These are phyloP conservation scores for Procavia capensis DNA, from an alignment of 2,113 vertebrate genomes.

Conservation along the genomic window DNA sequence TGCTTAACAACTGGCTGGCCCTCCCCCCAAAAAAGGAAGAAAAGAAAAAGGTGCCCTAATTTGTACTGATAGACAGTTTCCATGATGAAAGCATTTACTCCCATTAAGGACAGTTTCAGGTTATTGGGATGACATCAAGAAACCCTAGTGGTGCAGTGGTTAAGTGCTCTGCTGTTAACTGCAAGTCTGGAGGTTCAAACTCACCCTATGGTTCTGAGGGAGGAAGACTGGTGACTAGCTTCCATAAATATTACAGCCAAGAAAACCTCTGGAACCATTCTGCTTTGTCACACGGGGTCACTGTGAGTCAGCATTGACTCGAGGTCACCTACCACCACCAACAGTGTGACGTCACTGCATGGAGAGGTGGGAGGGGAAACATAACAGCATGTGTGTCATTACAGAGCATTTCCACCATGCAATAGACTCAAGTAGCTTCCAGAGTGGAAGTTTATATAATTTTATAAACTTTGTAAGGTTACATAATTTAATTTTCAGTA, in stretches of 20 bases:
- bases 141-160: not conserved
- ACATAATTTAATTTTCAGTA: not conserved
- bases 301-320: not conserved
- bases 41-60: not conserved
- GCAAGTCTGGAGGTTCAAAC: not conserved
- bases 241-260: not conserved
- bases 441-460: not conserved
- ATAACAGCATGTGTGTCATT: not conserved
- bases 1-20: not conserved
- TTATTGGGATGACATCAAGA: not conserved
- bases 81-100: not conserved
- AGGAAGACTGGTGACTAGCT: not conserved
- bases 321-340: not conserved
- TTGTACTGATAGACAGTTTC: too few species aligned
- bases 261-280: not conserved
- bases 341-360: not conserved
- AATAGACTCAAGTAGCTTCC: rapidly evolving
- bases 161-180: not conserved
- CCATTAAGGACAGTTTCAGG: not conserved
- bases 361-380: not conserved
- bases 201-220: not conserved
- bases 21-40: not conserved
- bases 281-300: not conserved
- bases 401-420: rapidly evolving
- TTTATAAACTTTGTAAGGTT: not conserved